Base-by-base conservation (phyloP, 2,113 vertebrate species). In the Elephantulus edwardii region DNA sequence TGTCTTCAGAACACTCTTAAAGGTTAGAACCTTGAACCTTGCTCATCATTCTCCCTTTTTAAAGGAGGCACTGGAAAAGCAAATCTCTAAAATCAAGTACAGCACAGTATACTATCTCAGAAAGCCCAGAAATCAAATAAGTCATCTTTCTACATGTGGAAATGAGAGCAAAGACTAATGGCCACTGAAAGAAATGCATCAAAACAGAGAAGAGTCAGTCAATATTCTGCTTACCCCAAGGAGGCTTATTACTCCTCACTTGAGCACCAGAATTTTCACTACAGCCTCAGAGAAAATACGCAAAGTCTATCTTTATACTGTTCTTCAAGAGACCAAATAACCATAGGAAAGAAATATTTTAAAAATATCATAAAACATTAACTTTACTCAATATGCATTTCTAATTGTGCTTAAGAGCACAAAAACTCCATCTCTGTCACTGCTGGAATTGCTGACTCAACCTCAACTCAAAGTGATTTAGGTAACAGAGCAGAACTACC, bases 81-180 rank as follows among this genome's bases (percentile, higher is more conserved):
- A 93, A 78, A 91, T 54, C 44, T 88, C 52, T 62, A 92, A 90
- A 77, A 58, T 26, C 33, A 83, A 91, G 46, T 77, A 68, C 24
- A 46, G 33, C 26, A 50, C 90, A 48, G 48, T 38, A 76, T 28
- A 10, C 38, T 81, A 83, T 46, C 56, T 20, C 75, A 11, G 11
- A 62, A 83, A 81, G 9, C 8, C 58, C 48, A 76, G 48, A 89
- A 79, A 74, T 22, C 71, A 44, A 90, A 68, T 33, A 81, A 14
- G 42, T 12, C 16, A 33, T 38, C 12, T n/a, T 60, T 64, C 35
- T 33, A 77, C 7, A 48, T 35, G 78, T 2, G 2, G 60, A 90
- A 22, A 72, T 4, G 22, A 81, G 33, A 71, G 78, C 50, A 90
- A 82, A 83, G 40, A 3, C 40, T 26, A 75, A 44, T 46, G 75